Percentiles rank a stretch among this genome's conserved stretches.
These are phyloP conservation scores for Branchinecta sandiegonensis DNA, from an alignment of 2,888 invertebrate species.

Conservation along the genomic window DNA sequence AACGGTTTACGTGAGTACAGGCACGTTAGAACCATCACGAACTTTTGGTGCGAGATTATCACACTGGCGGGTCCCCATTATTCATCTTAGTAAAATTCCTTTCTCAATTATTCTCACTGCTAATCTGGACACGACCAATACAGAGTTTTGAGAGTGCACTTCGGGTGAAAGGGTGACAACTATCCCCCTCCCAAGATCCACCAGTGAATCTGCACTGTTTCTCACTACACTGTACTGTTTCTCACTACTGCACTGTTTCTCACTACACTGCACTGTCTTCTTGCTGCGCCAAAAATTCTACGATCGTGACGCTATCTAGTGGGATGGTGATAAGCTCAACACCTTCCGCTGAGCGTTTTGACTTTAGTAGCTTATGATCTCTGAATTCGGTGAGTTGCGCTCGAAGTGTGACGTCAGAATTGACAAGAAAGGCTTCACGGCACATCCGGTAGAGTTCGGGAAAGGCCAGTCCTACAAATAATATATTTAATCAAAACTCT, in stretches of 20 bases:
- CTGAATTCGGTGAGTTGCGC: slow-evolving; percentile 87
- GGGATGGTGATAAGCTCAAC: slow-evolving; percentile 67
- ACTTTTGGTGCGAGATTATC: no score
- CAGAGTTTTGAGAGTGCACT: no score
- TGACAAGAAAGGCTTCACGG: slow-evolving; percentile 77
- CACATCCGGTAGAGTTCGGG: slow-evolving; percentile 70
- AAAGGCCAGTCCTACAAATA: slow-evolving; percentile 58
- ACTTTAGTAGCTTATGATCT: slow-evolving; percentile 80
- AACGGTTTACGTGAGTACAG: no score
- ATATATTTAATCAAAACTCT: slow-evolving; percentile 13
- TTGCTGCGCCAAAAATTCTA: slow-evolving; percentile 58
- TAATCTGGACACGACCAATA: no score
- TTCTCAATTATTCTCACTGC: no score
- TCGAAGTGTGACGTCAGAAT: slow-evolving; percentile 75
- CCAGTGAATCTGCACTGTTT: no score
- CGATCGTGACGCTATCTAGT: slow-evolving; percentile 52
- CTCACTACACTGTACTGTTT: background rate
- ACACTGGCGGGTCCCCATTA: no score
- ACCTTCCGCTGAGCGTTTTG: slow-evolving; percentile 62
- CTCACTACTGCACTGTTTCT: no score
- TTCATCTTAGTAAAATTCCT: no score
- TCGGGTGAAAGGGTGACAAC: no score
- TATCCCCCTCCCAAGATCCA: no score
- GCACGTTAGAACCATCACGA: no score
- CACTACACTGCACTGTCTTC: slow-evolving; percentile 17